Conservation (phyloP, 2,888 invertebrate species). For the Drepanosiphum platanoidis region DNA sequence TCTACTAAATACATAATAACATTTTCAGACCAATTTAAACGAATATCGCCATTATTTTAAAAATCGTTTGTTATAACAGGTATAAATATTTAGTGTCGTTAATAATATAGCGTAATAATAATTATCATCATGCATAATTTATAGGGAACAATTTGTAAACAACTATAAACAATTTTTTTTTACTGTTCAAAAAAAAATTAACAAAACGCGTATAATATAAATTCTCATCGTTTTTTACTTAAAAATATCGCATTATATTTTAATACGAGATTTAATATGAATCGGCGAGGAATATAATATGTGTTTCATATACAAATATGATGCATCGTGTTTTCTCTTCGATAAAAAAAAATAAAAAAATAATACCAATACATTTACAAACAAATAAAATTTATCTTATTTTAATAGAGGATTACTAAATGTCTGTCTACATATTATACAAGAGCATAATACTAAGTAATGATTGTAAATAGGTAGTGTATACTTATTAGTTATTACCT, state of each 20-base stretch:
- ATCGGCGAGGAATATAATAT: neutral
- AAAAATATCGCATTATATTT: neutral
- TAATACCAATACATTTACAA: neutral
- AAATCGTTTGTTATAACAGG: neutral
- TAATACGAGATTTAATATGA: neutral
- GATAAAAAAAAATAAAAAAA: conserved; percentile 2
- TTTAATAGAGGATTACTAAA: too few relatives aligned
- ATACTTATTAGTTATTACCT: too few relatives aligned
- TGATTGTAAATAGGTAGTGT: too few relatives aligned
- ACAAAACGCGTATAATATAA: neutral
- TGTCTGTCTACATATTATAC: too few relatives aligned
- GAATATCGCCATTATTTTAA: neutral
- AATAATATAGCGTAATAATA: neutral
- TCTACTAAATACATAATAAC: neutral
- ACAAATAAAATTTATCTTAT: too few relatives aligned
- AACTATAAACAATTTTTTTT: neutral
- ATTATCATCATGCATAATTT: too few relatives aligned
- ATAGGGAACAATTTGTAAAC: neutral
- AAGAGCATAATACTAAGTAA: too few relatives aligned
- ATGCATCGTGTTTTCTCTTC: neutral
- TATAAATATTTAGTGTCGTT: too few relatives aligned
- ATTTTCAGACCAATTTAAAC: neutral
- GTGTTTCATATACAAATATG: neutral
- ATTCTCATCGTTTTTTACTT: neutral
- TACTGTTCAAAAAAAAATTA: neutral